Conservation (phyloP, 2,113 vertebrate genomes). For the Heterocephalus glaber region DNA sequence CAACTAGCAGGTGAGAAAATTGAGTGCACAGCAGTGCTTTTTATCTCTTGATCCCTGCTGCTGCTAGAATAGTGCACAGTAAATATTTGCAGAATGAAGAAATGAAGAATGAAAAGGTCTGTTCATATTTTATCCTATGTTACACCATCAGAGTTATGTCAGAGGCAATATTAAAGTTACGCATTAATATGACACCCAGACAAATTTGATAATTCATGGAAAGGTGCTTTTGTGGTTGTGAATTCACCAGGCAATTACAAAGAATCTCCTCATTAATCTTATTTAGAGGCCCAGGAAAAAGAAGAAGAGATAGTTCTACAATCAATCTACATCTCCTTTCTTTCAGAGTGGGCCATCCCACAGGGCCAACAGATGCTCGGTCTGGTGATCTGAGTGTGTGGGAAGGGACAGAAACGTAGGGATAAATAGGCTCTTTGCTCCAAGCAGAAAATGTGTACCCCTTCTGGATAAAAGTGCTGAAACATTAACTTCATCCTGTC, state of each 20-base stretch:
- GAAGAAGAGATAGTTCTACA: not conserved
- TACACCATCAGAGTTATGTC: not conserved
- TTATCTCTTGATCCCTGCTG: not conserved
- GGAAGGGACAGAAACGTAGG: not conserved
- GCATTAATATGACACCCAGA: not conserved
- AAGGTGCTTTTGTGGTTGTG: not conserved
- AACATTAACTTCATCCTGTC: not conserved
- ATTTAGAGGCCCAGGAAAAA: not conserved
- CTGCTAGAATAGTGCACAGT: not conserved
- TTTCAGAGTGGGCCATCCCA: not conserved
- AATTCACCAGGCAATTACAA: slow-evolving; percentile 18
- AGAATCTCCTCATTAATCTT: slow-evolving; percentile 29
- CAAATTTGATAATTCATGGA: slow-evolving; percentile 38
- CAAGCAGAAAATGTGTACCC: not conserved
- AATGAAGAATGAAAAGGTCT: slow-evolving; percentile 49
- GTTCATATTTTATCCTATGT: slow-evolving; percentile 29
- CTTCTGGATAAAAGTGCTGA: not conserved
- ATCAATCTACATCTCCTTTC: not conserved
- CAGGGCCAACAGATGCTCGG: not conserved
- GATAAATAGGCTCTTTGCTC: not conserved
- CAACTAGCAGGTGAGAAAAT: not conserved
- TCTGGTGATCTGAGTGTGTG: not conserved
- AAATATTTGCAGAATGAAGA: slow-evolving; percentile 63
- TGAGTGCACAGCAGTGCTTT: not conserved
- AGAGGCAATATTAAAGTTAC: slow-evolving; percentile 56